These are phyloP conservation scores for Mustela nigripes DNA, from an alignment of 2,113 vertebrate genomes.

Conservation along the genomic window DNA sequence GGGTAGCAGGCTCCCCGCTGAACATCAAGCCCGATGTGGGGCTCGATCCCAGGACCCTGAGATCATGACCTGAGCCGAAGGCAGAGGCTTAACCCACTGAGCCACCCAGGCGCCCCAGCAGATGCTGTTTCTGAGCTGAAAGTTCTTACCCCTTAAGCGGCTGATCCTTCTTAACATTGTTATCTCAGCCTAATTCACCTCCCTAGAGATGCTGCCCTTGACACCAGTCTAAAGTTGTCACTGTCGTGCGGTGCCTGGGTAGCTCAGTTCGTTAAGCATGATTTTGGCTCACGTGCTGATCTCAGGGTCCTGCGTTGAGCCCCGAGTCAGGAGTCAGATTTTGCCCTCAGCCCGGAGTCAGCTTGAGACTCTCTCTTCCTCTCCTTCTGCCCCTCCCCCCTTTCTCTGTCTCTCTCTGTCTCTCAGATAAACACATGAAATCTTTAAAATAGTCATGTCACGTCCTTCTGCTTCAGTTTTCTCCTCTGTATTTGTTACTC, in stretches of 20 bases:
- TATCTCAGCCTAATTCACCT: not conserved
- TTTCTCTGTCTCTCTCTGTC: not conserved
- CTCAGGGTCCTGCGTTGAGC: not conserved
- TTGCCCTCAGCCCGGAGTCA: not conserved
- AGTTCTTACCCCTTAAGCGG: not conserved
- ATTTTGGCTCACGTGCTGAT: not conserved
- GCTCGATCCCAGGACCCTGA: no score
- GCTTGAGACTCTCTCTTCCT: not conserved
- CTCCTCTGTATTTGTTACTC: not conserved
- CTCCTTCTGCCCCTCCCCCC: not conserved
- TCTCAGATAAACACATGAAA: not conserved
- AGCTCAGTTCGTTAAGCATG: not conserved
- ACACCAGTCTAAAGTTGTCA: not conserved
- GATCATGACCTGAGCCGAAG: no score
- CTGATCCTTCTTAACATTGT: not conserved
- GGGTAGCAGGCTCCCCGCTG: no score
- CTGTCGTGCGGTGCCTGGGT: no score
- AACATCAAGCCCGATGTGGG: no score
- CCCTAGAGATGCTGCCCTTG: not conserved
- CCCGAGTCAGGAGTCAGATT: not conserved
- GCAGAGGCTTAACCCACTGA: no score
- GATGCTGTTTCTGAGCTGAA: not conserved
- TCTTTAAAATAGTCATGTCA: not conserved
- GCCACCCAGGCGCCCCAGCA: no score
- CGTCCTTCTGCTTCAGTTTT: not conserved